These are phyloP conservation scores for Apocrypta bakeri DNA, from an alignment of 1,140 invertebrate species.

Conservation along the genomic window DNA sequence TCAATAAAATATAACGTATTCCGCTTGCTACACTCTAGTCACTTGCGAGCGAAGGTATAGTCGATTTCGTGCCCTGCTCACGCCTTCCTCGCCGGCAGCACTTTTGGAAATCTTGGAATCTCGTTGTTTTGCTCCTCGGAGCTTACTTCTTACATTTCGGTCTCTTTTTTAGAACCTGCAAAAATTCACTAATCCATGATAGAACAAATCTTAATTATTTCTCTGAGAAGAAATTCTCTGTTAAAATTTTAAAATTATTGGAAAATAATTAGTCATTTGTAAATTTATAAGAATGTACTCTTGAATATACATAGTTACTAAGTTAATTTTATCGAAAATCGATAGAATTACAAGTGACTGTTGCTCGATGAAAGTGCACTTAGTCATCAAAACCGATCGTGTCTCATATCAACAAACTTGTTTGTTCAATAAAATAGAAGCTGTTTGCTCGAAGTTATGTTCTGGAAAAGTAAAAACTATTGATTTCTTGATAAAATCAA, in stretches of 20 bases:
- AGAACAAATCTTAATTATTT: too few species aligned
- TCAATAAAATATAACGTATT: neutral
- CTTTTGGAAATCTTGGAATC: neutral
- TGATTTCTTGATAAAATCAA: neutral
- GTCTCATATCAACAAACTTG: neutral
- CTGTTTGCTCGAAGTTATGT: neutral
- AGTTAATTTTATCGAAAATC: constrained; percentile 27
- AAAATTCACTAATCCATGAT: neutral
- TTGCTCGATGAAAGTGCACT: constrained; percentile 3
- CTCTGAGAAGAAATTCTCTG: too few species aligned
- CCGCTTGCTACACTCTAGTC: neutral
- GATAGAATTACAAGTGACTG: neutral
- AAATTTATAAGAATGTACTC: too few species aligned
- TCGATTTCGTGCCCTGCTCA: constrained; percentile 12
- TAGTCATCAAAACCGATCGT: neutral
- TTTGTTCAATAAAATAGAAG: neutral
- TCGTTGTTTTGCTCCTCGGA: too few species aligned
- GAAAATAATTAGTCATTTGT: too few species aligned
- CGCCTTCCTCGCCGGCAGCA: constrained; percentile 2
- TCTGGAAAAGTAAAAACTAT: neutral
- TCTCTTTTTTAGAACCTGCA: neutral
- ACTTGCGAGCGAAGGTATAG: neutral
- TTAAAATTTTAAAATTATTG: too few species aligned
- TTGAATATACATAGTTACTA: neutral
- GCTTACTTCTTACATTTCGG: neutral